These are phyloP conservation scores for Tragelaphus buxtoni DNA, from an alignment of 2,113 vertebrate species.

Conservation along the genomic window DNA sequence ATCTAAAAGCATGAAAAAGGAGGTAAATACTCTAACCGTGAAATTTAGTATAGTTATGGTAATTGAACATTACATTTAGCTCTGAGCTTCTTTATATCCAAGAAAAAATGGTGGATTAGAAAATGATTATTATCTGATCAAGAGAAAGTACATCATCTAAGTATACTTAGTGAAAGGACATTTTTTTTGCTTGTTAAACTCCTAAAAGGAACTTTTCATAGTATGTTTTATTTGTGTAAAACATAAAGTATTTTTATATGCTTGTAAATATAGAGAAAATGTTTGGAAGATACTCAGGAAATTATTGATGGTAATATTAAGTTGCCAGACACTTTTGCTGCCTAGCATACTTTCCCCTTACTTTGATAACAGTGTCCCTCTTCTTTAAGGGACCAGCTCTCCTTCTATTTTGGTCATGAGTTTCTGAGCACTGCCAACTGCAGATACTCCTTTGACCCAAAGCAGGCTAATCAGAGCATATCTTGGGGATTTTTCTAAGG, in stretches of 20 bases:
- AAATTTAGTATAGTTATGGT: conserved; percentile 16
- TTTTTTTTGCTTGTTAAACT: conserved; percentile 9
- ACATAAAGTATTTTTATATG: not conserved
- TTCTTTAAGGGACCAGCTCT: not conserved
- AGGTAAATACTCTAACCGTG: not conserved
- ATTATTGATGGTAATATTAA: not conserved
- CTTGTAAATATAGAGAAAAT: no score
- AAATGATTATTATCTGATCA: not conserved
- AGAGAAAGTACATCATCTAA: not conserved
- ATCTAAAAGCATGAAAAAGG: not conserved
- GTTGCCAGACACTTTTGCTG: not conserved
- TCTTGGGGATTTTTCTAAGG: not conserved
- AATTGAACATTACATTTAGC: conserved; percentile 30
- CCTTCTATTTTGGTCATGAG: not conserved
- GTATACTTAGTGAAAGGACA: not conserved
- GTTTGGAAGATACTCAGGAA: not conserved
- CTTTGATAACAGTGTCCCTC: not conserved
- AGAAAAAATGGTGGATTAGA: conserved; percentile 28
- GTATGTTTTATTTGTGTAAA: not conserved
- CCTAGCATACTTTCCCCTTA: not conserved
- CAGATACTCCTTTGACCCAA: not conserved
- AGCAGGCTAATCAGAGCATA: not conserved
- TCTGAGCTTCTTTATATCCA: not conserved
- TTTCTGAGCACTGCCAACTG: not conserved
- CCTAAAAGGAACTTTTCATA: not conserved